These are phyloP conservation scores for Pseudochromis fuscus DNA, from an alignment of 2,797 vertebrate genomes.

Conservation along the genomic window DNA sequence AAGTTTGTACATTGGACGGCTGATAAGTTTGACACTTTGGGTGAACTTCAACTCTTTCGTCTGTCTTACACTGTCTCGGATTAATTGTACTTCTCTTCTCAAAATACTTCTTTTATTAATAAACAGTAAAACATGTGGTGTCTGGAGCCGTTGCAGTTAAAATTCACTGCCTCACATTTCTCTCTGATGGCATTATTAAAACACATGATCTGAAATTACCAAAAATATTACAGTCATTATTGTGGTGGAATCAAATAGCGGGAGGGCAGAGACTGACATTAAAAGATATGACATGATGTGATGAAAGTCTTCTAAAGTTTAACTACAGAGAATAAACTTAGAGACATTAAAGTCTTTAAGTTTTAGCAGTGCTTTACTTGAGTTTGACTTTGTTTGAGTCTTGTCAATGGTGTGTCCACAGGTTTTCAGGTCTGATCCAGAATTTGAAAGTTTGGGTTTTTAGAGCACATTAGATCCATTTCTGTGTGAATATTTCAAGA, in stretches of 20 bases:
- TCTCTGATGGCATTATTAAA: constrained; percentile 1
- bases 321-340: background rate
- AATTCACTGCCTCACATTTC: background rate
- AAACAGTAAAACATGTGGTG: constrained; percentile 12
- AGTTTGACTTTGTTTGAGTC: background rate
- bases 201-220: constrained; percentile 10
- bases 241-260: background rate
- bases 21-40: background rate
- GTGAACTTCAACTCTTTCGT: background rate
- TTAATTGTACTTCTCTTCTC: background rate
- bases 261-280: background rate
- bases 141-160: background rate
- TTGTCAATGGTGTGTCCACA: too few relatives aligned
- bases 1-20: background rate
- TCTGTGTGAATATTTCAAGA: too few relatives aligned
- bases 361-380: background rate
- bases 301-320: background rate
- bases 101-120: constrained; percentile 1
- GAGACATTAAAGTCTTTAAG: background rate
- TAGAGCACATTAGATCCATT: too few relatives aligned
- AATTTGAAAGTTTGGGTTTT: too few relatives aligned
- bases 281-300: background rate
- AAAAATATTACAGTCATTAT: background rate
- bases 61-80: background rate
- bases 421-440: too few relatives aligned